Evolutionary conservation across 2,113 vertebrate genomes (phyloP), one percentile per base, ranked within the genome.

Genomic region (Anarrhichthys ocellatus): DNA sequence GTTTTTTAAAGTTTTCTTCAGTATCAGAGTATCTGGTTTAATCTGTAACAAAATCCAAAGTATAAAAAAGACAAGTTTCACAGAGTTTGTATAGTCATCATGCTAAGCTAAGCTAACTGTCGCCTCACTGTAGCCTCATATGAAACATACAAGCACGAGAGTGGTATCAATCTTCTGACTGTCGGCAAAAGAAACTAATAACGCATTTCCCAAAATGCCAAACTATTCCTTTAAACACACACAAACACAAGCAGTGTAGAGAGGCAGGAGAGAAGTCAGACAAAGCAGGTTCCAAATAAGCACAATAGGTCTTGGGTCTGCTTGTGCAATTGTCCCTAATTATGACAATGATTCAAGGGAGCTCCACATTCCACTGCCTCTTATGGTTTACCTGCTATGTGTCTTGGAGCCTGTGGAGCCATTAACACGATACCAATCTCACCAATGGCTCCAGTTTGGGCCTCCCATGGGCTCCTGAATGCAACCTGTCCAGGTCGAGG

Each of bases 341-440:
- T 94, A 91, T 89, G 94, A 93, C 90, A 90, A 88, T 85, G 91
- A 94, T 92, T 94, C 85, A 79, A 81, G 84, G 73, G 85, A 86
- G 90, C 87, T 91, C 92, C 84, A 89, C 95, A 96, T 96, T 95
- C 95, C 95, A 88, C 62, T 85, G 91, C 85, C 85, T 94, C 93
- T 94, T 93, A 94, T 89, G 89, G 85, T 92, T 94, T 92, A 92
- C 83, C 90, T 91, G 89, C 86, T 87, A 84, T 91, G 93, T 87
- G 76, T 92, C 92, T 91, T 81, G 92, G 94, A 95, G 95, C 90
- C 95, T 91, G 78, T 42, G 73, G 92, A 91, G 91, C 93, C 88
- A 96, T 96, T 95, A 95, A 93, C 90, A 94, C 73, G 95, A 96
- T 95, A 95, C 92, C 91, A 93, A 96, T 96, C 95, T 95, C 89